These are phyloP conservation scores for Burhinus oedicnemus DNA, from an alignment of 2,113 vertebrate genomes.

Conservation along the genomic window DNA sequence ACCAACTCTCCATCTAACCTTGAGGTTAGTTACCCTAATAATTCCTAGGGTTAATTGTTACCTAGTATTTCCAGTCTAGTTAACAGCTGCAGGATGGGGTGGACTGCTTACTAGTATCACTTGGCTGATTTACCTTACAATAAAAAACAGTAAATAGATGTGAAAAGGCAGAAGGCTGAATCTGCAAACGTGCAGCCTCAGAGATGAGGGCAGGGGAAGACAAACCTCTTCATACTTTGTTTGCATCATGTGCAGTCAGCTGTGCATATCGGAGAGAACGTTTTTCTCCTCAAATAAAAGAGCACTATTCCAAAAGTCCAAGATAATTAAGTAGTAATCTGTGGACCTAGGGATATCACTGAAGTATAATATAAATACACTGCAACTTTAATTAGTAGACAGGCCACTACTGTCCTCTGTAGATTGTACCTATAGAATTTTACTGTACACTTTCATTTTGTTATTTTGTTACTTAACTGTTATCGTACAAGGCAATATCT, in stretches of 20 bases:
- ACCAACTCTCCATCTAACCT: neutral
- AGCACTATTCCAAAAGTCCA: neutral
- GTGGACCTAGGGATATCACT: neutral
- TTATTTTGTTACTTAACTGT: neutral
- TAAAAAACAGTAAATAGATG: neutral
- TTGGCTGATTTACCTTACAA: neutral
- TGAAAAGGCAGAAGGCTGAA: neutral
- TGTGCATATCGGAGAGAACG: neutral
- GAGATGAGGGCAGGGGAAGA: neutral
- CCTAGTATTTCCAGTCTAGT: neutral
- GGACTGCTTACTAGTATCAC: neutral
- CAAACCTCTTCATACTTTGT: neutral
- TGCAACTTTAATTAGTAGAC: neutral
- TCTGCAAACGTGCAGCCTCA: neutral
- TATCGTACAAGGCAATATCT: neutral
- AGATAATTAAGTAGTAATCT: neutral
- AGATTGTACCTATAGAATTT: neutral
- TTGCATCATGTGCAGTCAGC: constrained; percentile 11
- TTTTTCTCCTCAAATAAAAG: constrained; percentile 19
- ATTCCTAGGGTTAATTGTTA: neutral
- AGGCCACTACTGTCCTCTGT: neutral
- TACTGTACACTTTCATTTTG: neutral
- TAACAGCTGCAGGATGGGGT: neutral
- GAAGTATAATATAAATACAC: neutral
- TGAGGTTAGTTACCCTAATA: neutral